Conservation (phyloP, 2,888 invertebrate genomes). For the Zootermopsis nevadensis region DNA sequence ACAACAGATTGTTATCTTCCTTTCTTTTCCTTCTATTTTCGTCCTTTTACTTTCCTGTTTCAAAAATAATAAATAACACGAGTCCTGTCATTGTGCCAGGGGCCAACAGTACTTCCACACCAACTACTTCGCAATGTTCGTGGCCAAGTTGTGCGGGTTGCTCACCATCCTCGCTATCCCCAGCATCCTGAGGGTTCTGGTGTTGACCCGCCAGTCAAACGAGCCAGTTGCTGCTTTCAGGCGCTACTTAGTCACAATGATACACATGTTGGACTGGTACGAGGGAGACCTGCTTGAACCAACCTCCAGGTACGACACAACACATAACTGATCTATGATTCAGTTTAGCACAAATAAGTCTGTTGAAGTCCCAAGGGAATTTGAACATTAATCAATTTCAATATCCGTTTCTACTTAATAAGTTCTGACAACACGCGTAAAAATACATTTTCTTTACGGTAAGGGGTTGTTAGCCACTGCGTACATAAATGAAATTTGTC, state of each 20-base stretch:
- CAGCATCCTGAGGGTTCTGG: slow-evolving; percentile 76
- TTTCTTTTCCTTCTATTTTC: no score
- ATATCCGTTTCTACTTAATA: neutral
- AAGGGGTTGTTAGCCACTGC: no score
- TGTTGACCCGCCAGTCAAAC: slow-evolving; percentile 77
- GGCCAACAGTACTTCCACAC: slow-evolving; percentile 79
- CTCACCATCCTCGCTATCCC: slow-evolving; percentile 80
- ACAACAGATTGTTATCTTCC: no score
- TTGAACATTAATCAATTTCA: neutral
- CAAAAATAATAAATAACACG: no score
- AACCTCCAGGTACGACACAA: slow-evolving; percentile 68
- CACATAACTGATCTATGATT: no score
- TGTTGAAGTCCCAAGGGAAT: no score
- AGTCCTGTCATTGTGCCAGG: slow-evolving; percentile 60
- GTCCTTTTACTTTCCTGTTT: no score
- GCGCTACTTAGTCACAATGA: slow-evolving; percentile 82
- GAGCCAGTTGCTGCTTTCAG: slow-evolving; percentile 75
- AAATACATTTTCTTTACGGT: no score
- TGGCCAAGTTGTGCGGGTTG: slow-evolving; percentile 81
- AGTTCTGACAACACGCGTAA: no score
- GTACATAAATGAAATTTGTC: no score
- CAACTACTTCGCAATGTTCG: slow-evolving; percentile 76
- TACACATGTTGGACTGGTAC: slow-evolving; percentile 85
- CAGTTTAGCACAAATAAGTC: no score
- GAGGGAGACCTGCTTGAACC: slow-evolving; percentile 72